These are phyloP conservation scores for Holocentrus rufus DNA, from an alignment of 2,797 vertebrate genomes.

Conservation along the genomic window DNA sequence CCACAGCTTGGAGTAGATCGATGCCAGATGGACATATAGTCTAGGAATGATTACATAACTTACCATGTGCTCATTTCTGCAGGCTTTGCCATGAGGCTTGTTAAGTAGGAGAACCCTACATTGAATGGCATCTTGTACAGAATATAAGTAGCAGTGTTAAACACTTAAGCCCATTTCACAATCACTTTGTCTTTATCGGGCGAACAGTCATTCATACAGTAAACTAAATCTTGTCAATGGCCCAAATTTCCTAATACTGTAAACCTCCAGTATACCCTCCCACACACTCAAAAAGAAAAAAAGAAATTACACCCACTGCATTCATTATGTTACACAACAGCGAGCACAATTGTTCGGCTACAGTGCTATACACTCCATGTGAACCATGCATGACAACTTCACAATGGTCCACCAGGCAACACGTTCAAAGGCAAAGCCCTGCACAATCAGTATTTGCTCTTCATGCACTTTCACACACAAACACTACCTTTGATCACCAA, in stretches of 20 bases:
- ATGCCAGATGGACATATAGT: slow-evolving; percentile 67
- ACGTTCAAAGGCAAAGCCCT: slow-evolving; percentile 66
- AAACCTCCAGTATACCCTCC: slow-evolving; percentile 19
- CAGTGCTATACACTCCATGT: slow-evolving; percentile 26
- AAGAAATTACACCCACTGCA: slow-evolving; percentile 58
- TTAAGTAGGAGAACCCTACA: slow-evolving; percentile 14
- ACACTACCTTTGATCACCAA: slow-evolving; percentile 71
- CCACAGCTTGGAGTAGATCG: slow-evolving; percentile 46
- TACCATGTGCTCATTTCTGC: slow-evolving; percentile 49
- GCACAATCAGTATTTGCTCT: slow-evolving; percentile 57
- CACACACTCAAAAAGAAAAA: not conserved
- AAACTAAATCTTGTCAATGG: slow-evolving; percentile 17
- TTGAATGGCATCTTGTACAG: slow-evolving; percentile 22
- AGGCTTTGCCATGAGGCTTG: slow-evolving; percentile 16
- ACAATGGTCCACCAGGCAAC: slow-evolving; percentile 57
- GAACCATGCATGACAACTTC: slow-evolving; percentile 53
- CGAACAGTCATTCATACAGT: slow-evolving; percentile 45
- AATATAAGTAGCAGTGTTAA: slow-evolving; percentile 35
- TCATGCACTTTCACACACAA: slow-evolving; percentile 70
- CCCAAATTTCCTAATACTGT: slow-evolving; percentile 64
- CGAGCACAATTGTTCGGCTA: slow-evolving; percentile 53
- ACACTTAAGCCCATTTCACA: slow-evolving; percentile 36
- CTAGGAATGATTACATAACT: slow-evolving; percentile 62
- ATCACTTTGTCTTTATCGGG: slow-evolving; percentile 37
- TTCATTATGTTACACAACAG: slow-evolving; percentile 68